phyloP scores from a whole-genome alignment of 1,140 invertebrate genomes.

The Aphaenogaster rudis region DNA sequence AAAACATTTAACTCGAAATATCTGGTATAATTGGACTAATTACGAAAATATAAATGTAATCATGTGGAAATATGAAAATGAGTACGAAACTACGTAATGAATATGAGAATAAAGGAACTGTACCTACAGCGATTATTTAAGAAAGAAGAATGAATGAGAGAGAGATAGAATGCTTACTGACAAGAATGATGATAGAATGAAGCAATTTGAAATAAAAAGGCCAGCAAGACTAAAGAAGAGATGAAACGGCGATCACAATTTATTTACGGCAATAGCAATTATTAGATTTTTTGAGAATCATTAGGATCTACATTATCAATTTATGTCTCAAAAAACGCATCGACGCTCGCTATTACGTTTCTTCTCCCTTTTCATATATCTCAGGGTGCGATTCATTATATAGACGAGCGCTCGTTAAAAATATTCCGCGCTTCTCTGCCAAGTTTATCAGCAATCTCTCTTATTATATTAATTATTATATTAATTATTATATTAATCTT shows the following conservation, averaged over 20 bases:
- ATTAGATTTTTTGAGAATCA: conserved; percentile 16
- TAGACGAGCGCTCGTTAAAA: not conserved
- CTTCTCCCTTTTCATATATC: not conserved
- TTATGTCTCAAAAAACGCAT: conserved; percentile 13
- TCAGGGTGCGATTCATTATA: not conserved
- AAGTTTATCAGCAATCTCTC: not conserved
- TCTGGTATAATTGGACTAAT: not conserved
- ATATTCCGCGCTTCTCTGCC: not conserved
- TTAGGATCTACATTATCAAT: conserved; percentile 36
- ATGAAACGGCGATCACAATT: conserved; percentile 1
- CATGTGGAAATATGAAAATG: not conserved
- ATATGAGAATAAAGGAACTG: not conserved
- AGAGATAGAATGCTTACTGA: not conserved
- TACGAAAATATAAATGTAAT: not conserved
- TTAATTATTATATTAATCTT: conserved; percentile 26
- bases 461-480: not conserved
- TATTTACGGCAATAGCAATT: conserved; percentile 13
- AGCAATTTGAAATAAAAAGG: conserved; percentile 21
- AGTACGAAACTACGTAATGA: not conserved
- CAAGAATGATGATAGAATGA: not conserved
- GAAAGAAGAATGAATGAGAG: not conserved
- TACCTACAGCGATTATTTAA: not conserved
- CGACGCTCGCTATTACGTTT: conserved; percentile 30
- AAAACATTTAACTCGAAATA: not conserved
- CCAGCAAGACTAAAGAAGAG: not conserved